Evolutionary conservation across 2,888 invertebrate genomes (phyloP).

Genomic region (Malthinus flaveolus): DNA sequence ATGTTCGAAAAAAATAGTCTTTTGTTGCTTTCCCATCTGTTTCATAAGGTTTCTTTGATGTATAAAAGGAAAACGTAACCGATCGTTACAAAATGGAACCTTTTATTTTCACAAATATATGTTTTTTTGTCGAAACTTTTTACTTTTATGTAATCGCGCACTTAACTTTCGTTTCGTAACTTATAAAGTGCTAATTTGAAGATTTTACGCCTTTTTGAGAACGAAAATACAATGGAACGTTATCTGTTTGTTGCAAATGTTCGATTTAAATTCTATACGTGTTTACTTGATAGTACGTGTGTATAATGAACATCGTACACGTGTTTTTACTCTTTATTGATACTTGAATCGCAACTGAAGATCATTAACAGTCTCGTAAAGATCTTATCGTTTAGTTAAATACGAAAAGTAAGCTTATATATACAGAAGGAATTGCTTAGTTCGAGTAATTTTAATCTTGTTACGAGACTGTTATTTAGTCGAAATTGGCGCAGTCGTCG

Average conservation of each 20-base stretch:
- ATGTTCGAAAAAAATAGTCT: not conserved
- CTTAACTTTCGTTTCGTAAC: too few species aligned
- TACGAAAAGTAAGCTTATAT: conserved; percentile 14
- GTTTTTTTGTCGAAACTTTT: not conserved
- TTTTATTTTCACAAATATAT: conserved; percentile 5
- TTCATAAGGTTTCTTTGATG: conserved; percentile 18
- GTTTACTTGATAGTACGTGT: conserved; percentile 20
- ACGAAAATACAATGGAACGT: too few species aligned
- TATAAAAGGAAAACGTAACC: conserved; percentile 6
- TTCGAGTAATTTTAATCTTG: too few species aligned
- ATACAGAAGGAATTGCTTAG: too few species aligned
- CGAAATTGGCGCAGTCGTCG: too few species aligned
- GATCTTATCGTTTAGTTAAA: conserved; percentile 20
- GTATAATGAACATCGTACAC: conserved; percentile 23
- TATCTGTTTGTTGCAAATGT: not conserved
- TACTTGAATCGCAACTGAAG: conserved; percentile 10
- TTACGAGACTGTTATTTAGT: too few species aligned
- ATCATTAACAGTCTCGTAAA: conserved; percentile 19
- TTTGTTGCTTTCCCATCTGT: conserved; percentile 8
- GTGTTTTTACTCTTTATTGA: conserved; percentile 24
- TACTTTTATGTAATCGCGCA: not conserved
- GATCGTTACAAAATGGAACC: conserved; percentile 7
- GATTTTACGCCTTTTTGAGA: too few species aligned
- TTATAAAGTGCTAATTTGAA: too few species aligned
- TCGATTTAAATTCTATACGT: conserved; percentile 25